These are phyloP conservation scores for Papilio protenor DNA, from an alignment of 2,888 invertebrate genomes.

Conservation along the genomic window DNA sequence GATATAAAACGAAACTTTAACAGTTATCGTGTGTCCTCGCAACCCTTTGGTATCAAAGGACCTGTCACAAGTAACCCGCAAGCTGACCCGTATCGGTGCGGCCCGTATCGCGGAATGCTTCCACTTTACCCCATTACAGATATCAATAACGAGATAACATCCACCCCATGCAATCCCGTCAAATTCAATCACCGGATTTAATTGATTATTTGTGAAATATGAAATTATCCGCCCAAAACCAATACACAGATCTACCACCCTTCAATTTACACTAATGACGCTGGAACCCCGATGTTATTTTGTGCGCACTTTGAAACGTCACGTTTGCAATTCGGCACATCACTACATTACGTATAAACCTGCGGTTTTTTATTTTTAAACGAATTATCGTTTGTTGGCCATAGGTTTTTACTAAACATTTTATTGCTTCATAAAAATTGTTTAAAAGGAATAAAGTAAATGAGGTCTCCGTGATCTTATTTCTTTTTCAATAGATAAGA, in stretches of 20 bases:
- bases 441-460: constrained; percentile 31
- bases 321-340: constrained; percentile 40
- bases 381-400: constrained; percentile 55
- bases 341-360: constrained; percentile 37
- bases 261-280: constrained; percentile 48
- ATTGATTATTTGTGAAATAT: constrained; percentile 77
- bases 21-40: constrained; percentile 41
- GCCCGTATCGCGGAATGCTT: constrained; percentile 78
- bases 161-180: constrained; percentile 63
- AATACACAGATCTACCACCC: constrained; percentile 51
- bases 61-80: constrained; percentile 69
- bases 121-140: constrained; percentile 80
- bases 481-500: constrained; percentile 24
- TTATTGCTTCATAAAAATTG: constrained; percentile 34
- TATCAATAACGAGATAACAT: constrained; percentile 79
- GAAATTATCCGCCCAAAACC: constrained; percentile 65
- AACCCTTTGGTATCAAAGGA: constrained; percentile 56
- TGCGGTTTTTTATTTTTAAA: constrained; percentile 54
- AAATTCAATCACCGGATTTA: constrained; percentile 69
- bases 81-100: constrained; percentile 77
- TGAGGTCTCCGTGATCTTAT: constrained; percentile 12
- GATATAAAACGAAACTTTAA: not conserved
- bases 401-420: constrained; percentile 42
- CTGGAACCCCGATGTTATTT: constrained; percentile 40
- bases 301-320: constrained; percentile 38